phyloP scores from a whole-genome alignment of 2,888 invertebrate genomes.

The Lycia hirtaria region DNA sequence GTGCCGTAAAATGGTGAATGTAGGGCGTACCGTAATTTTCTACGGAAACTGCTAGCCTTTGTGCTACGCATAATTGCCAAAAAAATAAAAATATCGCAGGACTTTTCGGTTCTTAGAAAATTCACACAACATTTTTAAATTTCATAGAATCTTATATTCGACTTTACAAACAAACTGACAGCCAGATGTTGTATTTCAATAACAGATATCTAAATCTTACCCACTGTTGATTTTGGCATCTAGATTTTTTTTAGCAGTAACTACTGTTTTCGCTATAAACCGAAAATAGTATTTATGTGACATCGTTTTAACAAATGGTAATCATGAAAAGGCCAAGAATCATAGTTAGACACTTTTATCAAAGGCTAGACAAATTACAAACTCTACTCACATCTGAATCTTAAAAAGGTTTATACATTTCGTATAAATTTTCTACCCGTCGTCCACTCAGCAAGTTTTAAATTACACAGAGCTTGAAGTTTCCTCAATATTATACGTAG shows the following conservation, averaged over 20 bases:
- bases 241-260: too few relatives aligned
- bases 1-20: constrained; percentile 37
- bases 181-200: constrained; percentile 1
- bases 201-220: background rate
- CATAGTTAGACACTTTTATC: too few relatives aligned
- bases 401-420: too few relatives aligned
- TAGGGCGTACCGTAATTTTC: constrained; percentile 35
- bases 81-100: background rate
- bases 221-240: background rate
- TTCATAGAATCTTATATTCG: background rate
- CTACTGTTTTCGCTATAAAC: too few relatives aligned
- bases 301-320: too few relatives aligned
- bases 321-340: too few relatives aligned
- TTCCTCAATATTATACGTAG: constrained; percentile 36
- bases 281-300: too few relatives aligned
- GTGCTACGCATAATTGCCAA: background rate
- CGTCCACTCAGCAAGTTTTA: constrained; percentile 39
- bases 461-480: constrained; percentile 37
- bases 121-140: too few relatives aligned
- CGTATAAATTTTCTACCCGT: constrained; percentile 36
- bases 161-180: background rate
- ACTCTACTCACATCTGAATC: too few relatives aligned
- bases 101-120: background rate
- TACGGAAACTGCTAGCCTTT: constrained; percentile 9
- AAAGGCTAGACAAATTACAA: too few relatives aligned